Base-by-base conservation (phyloP, 1,140 invertebrate species). In the Copidosoma floridanum region DNA sequence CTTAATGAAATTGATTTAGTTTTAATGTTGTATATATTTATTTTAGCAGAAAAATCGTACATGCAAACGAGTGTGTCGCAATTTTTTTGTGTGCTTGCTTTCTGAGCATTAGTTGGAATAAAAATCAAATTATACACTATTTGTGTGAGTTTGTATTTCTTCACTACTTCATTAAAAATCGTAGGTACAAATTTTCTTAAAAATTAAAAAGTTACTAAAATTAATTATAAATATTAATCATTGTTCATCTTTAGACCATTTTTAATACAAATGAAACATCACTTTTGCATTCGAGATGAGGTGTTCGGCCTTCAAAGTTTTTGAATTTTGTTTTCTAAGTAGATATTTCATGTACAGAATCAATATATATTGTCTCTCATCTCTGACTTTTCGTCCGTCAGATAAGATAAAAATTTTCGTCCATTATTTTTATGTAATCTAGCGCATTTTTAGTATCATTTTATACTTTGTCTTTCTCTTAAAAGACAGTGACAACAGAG, bases 131-230 rank as follows among this genome's bases (percentile, higher is more conserved):
- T n/a, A n/a, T 23, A 26, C 12, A 55, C 56, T 55, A 61, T 53
- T 56, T 50, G 32, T 24, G 23, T 16, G 26, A 62, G 29, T 56
- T 14, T 57, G 23, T 62, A 41, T 61, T 29, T 61, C 50, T 43
- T 32, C 1, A 37, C 59, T 56, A 56, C 26, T 50, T 50, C 43
- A 52, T 53, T 44, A 62, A 62, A 51, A 61, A 48, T 35, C 40
- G 55, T 56, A 57, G 27, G 54, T 41, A 26, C 38, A 23, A 61
- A 54, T n/a, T 53, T 54, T 59, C 11, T 38, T 41, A 37, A 40
- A 61, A 48, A 35, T 61, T 40, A 50, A n/a, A n/a, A n/a, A n/a
- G 6, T 50, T 43, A 37, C 20, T 58, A 41, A 41, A 58, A 58
- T 50, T 51, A 41, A 51, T 16, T 43, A 21, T 51, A 50, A 37